phyloP scores from a whole-genome alignment of 2,888 invertebrate species.

The Drosophila barbarae region DNA sequence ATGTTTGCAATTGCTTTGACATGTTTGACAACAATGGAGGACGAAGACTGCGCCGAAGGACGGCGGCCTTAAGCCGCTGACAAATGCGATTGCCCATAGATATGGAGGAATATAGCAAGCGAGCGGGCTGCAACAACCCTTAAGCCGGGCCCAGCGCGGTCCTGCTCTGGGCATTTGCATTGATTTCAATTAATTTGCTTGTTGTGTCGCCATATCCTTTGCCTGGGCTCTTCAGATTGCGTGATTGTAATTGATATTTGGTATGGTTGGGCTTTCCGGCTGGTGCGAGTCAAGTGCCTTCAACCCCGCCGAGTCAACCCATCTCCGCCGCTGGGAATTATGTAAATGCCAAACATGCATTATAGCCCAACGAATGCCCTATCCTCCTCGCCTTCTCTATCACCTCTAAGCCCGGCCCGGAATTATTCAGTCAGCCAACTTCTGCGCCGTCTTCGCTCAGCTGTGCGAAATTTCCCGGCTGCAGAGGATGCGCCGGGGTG shows the following conservation, averaged over 20 bases:
- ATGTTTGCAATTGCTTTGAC: conserved; percentile 75
- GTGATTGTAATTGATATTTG: conserved; percentile 74
- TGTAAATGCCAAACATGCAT: conserved; percentile 69
- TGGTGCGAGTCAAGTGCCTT: conserved; percentile 63
- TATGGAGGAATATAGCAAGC: conserved; percentile 55
- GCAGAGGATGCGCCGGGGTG: conserved; percentile 52
- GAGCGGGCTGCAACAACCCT: conserved; percentile 44
- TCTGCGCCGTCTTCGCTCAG: conserved; percentile 47
- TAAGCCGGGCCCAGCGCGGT: conserved; percentile 22
- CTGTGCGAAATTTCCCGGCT: conserved; percentile 63
- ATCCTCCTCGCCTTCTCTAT: background rate
- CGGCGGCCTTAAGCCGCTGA: conserved; percentile 65
- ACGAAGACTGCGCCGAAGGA: conserved; percentile 28
- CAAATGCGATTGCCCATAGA: conserved; percentile 74
- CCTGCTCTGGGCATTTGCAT: conserved; percentile 63
- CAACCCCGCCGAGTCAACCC: conserved; percentile 18
- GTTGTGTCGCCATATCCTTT: conserved; percentile 50
- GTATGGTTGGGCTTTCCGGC: conserved; percentile 40
- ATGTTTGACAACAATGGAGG: conserved; percentile 76
- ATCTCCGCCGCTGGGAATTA: conserved; percentile 57
- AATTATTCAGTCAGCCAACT: conserved; percentile 61
- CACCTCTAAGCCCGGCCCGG: conserved; percentile 45
- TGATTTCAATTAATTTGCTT: conserved; percentile 75
- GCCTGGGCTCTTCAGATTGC: conserved; percentile 52
- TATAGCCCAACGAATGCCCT: conserved; percentile 53